These are phyloP conservation scores for Episyrphus balteatus DNA, from an alignment of 1,140 invertebrate genomes.

Conservation along the genomic window DNA sequence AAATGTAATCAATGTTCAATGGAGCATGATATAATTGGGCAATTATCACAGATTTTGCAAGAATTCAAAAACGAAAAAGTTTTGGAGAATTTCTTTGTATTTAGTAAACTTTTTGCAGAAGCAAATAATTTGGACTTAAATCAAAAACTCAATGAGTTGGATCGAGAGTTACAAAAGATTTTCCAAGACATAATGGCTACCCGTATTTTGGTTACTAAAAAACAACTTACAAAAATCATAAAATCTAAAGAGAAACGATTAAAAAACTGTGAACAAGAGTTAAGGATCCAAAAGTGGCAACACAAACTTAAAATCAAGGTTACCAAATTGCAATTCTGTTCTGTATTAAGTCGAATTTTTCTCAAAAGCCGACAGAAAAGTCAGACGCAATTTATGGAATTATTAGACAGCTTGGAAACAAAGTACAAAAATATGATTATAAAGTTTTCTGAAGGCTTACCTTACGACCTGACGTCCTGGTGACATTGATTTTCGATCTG, in stretches of 20 bases:
- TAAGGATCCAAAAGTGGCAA: background rate
- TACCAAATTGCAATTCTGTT: slow-evolving; percentile 6
- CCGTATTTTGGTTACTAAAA: too few species aligned
- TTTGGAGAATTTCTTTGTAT: too few species aligned
- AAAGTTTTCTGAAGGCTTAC: slow-evolving; percentile 10
- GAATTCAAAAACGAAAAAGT: too few species aligned
- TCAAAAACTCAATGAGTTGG: too few species aligned
- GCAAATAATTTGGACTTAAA: too few species aligned
- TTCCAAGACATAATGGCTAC: too few species aligned
- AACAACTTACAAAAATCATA: background rate
- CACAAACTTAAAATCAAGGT: slow-evolving; percentile 6
- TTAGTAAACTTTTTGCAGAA: too few species aligned
- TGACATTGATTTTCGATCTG: slow-evolving; percentile 29
- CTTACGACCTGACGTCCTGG: slow-evolving; percentile 27
- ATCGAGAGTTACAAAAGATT: too few species aligned
- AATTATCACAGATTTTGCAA: too few species aligned
- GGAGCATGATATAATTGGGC: too few species aligned
- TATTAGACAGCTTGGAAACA: slow-evolving; percentile 4
- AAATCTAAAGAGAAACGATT: slow-evolving; percentile 1
- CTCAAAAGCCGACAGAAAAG: slow-evolving; percentile 1
- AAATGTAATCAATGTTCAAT: background rate
- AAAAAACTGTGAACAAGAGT: slow-evolving; percentile 4
- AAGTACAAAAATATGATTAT: slow-evolving; percentile 5
- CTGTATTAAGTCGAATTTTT: slow-evolving; percentile 3
- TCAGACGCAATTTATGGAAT: slow-evolving; percentile 3